These are phyloP conservation scores for Pelagia noctiluca DNA, from an alignment of 30 jellyfish, hydroid and myxozoan genomes.

Conservation along the genomic window DNA sequence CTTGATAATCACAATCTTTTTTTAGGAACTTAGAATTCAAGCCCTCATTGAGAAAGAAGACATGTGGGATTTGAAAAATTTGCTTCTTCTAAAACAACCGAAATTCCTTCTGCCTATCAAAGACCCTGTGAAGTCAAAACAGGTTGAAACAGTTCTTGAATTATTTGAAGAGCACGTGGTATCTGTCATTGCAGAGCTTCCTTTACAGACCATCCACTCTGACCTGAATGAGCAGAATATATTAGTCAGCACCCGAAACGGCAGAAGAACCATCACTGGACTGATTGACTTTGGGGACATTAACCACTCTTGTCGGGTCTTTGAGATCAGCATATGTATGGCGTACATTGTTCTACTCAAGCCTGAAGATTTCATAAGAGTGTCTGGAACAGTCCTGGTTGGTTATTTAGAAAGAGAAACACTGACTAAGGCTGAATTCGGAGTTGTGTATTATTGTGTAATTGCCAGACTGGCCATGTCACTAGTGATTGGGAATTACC, in stretches of 20 bases:
- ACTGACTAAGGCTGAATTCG: no score
- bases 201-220: constrained; percentile 11
- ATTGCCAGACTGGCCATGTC: constrained; percentile 40
- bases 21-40: no score
- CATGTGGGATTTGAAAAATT: no score
- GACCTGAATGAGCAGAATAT: constrained; percentile 3
- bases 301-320: constrained; percentile 53
- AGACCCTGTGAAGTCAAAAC: no score
- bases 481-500: constrained; percentile 47
- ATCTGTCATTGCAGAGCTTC: constrained; percentile 36
- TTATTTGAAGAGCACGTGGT: constrained; percentile 30
- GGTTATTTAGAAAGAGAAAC: no score
- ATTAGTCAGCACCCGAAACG: neutral
- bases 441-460: constrained; percentile 30
- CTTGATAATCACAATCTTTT: no score
- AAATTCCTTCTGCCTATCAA: no score
- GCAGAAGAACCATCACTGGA: constrained; percentile 14
- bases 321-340: constrained; percentile 55
- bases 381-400: constrained; percentile 27
- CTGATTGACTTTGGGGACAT: constrained; percentile 64
- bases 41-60: no score
- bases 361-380: constrained; percentile 22
- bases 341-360: constrained; percentile 45
- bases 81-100: no score
- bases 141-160: neutral